Percentiles rank a stretch among this genome's conserved stretches.
Evolutionary conservation across 2,888 invertebrate genomes (phyloP).

Genomic region (Chromoteleia sp.): DNA sequence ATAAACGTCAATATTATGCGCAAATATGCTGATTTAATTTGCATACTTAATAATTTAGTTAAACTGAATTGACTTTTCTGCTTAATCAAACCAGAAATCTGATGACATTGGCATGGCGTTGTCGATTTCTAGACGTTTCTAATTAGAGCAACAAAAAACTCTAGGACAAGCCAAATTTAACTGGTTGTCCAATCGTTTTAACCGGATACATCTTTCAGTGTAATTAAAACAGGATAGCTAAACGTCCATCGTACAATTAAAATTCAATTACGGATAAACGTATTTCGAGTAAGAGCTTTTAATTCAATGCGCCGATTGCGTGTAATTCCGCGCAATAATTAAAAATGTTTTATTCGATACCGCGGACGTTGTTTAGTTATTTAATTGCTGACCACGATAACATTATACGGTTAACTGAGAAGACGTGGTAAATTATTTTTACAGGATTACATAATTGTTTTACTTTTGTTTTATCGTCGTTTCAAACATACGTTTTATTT

Average conservation of each 20-base stretch:
- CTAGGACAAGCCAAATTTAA: too few relatives aligned
- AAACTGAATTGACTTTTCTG: too few relatives aligned
- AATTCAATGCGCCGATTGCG: slow-evolving; percentile 19
- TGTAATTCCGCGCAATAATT: slow-evolving; percentile 4
- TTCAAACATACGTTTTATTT: background rate
- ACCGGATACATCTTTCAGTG: too few relatives aligned
- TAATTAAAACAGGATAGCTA: background rate
- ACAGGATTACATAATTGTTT: slow-evolving; percentile 9
- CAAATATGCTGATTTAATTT: too few relatives aligned
- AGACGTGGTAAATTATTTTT: slow-evolving; percentile 17
- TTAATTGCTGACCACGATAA: slow-evolving; percentile 7
- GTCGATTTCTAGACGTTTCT: too few relatives aligned
- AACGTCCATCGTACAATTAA: background rate
- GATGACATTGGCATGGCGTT: too few relatives aligned
- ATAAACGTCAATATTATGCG: too few relatives aligned
- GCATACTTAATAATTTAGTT: too few relatives aligned
- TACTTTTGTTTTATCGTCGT: background rate
- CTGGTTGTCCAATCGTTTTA: too few relatives aligned
- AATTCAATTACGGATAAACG: slow-evolving; percentile 12
- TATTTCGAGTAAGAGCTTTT: slow-evolving; percentile 1
- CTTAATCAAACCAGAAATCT: too few relatives aligned
- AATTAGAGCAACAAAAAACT: too few relatives aligned
- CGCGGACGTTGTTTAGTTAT: slow-evolving; percentile 7
- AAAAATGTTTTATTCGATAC: slow-evolving; percentile 8
- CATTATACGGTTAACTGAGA: slow-evolving; percentile 14